Evolutionary conservation across 2,113 vertebrate species (phyloP), one percentile per base, ranked within the genome.

Genomic region (Podarcis muralis): DNA sequence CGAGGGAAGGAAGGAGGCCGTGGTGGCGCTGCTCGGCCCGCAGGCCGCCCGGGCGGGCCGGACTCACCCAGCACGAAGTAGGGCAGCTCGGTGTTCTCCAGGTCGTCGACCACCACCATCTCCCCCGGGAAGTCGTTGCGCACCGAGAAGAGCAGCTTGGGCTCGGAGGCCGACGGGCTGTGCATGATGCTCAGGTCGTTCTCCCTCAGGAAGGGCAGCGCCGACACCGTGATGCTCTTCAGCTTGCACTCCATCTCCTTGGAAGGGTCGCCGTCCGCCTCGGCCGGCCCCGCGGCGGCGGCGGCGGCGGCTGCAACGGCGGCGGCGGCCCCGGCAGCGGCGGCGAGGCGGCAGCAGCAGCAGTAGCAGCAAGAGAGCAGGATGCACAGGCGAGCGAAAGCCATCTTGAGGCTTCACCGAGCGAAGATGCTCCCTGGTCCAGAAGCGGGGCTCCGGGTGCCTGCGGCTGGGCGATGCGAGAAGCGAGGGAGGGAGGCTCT

Each of bases 111-210:
- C 87, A 99, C 98, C 92, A 98, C 98, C 90, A 99, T 97, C 91
- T 99, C 98, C 0, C 99, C 99, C n/a, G 99, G 99, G 84, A 99
- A 99, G 91, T 99, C 99, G 95, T 99, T 99, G 88, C 98, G 97
- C 15, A 99, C 98, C 23, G 98, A 99, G 97, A 99, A 99, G 88
- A 99, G 98, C 87, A 99, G 98, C 97, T 99, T 99, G 95, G 99
- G 98, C 96, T 99, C 99, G 59, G 98, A 98, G 98, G 98, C 98
- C 97, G 99, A 99, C 66, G 99, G 98, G 87, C 98, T 98, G 96
- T 99, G 99, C 99, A 99, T 99, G 98, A 99, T 99, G 97, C 98
- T 99, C 95, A 99, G 97, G 97, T 99, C 99, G 97, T 99, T 99
- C 92, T 99, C 99, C 71, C 99, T 95, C 93, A 99, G 93, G 96